A percentile compares a stretch with the other conserved stretches of the same genome.
phyloP scores from a whole-genome alignment of 1,140 invertebrate genomes.

The Penaeus vannamei region DNA sequence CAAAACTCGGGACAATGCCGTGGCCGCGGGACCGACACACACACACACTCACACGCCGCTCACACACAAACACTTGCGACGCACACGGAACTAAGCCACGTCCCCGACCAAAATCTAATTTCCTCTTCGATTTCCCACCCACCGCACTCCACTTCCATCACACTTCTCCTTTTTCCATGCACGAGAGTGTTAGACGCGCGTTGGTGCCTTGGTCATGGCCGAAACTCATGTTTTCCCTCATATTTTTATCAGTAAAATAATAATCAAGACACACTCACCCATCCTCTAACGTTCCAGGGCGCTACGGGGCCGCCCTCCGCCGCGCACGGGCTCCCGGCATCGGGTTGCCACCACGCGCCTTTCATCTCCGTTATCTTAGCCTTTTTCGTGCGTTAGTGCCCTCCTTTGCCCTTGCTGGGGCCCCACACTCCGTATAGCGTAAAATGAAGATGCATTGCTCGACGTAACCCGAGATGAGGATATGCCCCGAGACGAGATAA shows the following conservation, averaged over 20 bases:
- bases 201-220: conserved; percentile 57
- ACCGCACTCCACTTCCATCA: conserved; percentile 48
- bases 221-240: conserved; percentile 67
- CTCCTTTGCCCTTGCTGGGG: background rate
- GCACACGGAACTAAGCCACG: conserved; percentile 51
- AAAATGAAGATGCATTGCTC: background rate
- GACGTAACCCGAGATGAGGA: background rate
- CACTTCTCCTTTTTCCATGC: conserved; percentile 54
- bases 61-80: conserved; percentile 50
- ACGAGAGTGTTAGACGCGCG: conserved; percentile 62
- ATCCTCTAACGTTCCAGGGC: conserved; percentile 67
- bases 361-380: background rate
- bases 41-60: conserved; percentile 18
- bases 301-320: conserved; percentile 58
- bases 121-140: conserved; percentile 41
- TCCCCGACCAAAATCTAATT: conserved; percentile 46
- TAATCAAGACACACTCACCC: conserved; percentile 68
- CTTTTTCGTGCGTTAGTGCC: background rate
- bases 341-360: conserved; percentile 16
- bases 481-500: background rate
- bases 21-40: background rate
- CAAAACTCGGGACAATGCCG: background rate
- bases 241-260: conserved; percentile 68
- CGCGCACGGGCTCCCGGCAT: conserved; percentile 54
- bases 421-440: background rate